Evolutionary conservation across 2,888 invertebrate species (phyloP).

Genomic region (Disparrhopalites patrizii): DNA sequence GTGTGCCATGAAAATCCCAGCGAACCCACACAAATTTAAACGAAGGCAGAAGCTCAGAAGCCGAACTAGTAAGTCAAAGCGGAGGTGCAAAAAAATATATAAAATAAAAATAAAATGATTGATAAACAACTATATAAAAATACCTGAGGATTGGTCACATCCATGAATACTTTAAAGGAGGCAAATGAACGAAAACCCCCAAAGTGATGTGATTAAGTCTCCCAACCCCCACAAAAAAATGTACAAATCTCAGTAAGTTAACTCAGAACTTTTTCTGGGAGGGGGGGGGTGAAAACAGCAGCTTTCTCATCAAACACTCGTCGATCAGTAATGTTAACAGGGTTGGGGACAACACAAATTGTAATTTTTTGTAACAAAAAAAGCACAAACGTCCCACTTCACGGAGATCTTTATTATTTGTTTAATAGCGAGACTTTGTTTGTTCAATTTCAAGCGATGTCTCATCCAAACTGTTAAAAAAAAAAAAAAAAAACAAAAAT

Average conservation of each 20-base stretch:
- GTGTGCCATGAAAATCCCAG: background rate
- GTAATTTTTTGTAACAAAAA: too few species aligned
- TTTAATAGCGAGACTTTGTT: too few species aligned
- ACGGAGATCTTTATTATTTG: too few species aligned
- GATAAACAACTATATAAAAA: background rate
- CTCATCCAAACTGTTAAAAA: slow-evolving; percentile 27
- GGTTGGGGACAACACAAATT: too few species aligned
- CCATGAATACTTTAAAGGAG: slow-evolving; percentile 33
- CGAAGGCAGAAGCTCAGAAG: too few species aligned
- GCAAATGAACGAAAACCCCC: slow-evolving; percentile 20
- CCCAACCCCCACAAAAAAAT: slow-evolving; percentile 16
- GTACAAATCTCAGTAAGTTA: too few species aligned
- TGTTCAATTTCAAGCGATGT: slow-evolving; percentile 26
- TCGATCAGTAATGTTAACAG: too few species aligned
- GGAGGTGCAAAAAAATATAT: slow-evolving; percentile 2
- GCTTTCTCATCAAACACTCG: too few species aligned
- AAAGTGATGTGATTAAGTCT: slow-evolving; percentile 12
- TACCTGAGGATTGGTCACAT: slow-evolving; percentile 35
- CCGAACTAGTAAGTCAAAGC: background rate
- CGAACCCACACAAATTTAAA: background rate
- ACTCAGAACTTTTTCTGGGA: too few species aligned
- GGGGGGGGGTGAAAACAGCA: slow-evolving; percentile 9
- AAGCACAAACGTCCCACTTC: too few species aligned
- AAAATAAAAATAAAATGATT: slow-evolving; percentile 1
- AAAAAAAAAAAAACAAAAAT: too few species aligned